Evolutionary conservation across 2,113 vertebrate species (phyloP), one percentile per base, ranked within the genome.

Genomic region (Centropus bengalensis): DNA sequence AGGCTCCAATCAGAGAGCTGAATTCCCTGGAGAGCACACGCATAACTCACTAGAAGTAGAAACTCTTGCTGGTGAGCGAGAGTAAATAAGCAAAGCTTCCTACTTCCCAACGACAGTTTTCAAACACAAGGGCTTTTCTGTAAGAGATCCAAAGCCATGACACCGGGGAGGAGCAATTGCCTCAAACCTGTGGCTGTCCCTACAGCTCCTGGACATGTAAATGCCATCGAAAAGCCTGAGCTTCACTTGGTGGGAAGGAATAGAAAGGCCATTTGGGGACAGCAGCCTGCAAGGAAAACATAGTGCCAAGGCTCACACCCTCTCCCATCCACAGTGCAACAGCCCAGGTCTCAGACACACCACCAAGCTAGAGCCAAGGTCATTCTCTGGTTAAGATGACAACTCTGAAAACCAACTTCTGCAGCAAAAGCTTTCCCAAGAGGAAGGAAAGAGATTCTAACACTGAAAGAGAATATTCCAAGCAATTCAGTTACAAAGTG

Each of bases 261-360:
- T 58, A 59, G 85, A 74, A 62, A 84, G 76, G 80, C 73, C 94
- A 42, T 44, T 80, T 71, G 80, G 71, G 84, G 62, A 86, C 83
- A 88, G 68, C 76, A 89, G 91, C 79, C 96, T 94, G 75, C 52
- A 70, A 94, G 85, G 87, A 80, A 94, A 95, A 94, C 91, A 94
- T 2, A 86, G 60, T 49, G 82, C 47, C 70, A 79, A 80, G 86
- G 55, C 81, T 87, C 95, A 77, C 83, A 81, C 24, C 54, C 63
- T 86, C 54, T 73, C 45, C 54, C 96, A 8, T 33, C 66, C 28
- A 40, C 54, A 82, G 64, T 27, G 21, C 70, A 91, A 82, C 63
- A 91, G 32, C 10, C 67, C 79, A 82, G 60, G n/a, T 38, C 63
- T 94, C 70, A 91, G 71, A 86, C 28, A 91, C 27, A 74, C 32